Evolutionary conservation across 2,888 invertebrate genomes (phyloP).

Genomic region (Autographa pulchrina): DNA sequence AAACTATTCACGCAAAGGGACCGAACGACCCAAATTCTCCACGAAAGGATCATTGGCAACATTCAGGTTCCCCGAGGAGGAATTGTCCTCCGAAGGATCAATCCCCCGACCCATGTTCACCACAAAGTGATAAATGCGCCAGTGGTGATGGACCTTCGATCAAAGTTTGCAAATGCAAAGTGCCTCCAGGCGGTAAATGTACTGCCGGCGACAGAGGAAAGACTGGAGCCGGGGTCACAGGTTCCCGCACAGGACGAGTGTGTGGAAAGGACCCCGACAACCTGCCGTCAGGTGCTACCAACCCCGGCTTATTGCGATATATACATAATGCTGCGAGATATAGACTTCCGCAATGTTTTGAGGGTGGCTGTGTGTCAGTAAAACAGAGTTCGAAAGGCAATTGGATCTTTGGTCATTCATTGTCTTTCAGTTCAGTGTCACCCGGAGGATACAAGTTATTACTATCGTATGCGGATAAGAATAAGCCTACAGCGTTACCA

Average conservation of each 20-base stretch:
- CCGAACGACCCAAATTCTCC: constrained; percentile 61
- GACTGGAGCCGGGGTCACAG: constrained; percentile 84
- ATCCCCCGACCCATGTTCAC: neutral
- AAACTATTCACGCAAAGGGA: constrained; percentile 78
- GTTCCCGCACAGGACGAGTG: constrained; percentile 74
- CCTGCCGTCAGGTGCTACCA: constrained; percentile 73
- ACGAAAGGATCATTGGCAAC: constrained; percentile 49
- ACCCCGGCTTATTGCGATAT: constrained; percentile 82
- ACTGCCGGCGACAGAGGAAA: constrained; percentile 79
- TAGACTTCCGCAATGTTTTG: constrained; percentile 85
- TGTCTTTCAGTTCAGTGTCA: constrained; percentile 85
- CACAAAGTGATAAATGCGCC: constrained; percentile 32
- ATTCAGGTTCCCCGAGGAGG: constrained; percentile 15
- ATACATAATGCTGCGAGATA: constrained; percentile 84
- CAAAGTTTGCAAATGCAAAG: constrained; percentile 52
- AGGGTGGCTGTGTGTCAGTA: constrained; percentile 81
- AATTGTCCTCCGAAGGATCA: neutral
- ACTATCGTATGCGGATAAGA: constrained; percentile 79
- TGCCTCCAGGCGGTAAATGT: constrained; percentile 62
- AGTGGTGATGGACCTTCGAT: constrained; percentile 66
- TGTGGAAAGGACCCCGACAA: constrained; percentile 66
- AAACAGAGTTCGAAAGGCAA: constrained; percentile 77
- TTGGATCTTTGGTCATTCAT: constrained; percentile 82
- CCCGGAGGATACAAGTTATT: constrained; percentile 85
- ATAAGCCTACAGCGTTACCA: constrained; percentile 73